These are phyloP conservation scores for Protosalanx chinensis DNA, from an alignment of 2,797 vertebrate genomes.

Conservation along the genomic window DNA sequence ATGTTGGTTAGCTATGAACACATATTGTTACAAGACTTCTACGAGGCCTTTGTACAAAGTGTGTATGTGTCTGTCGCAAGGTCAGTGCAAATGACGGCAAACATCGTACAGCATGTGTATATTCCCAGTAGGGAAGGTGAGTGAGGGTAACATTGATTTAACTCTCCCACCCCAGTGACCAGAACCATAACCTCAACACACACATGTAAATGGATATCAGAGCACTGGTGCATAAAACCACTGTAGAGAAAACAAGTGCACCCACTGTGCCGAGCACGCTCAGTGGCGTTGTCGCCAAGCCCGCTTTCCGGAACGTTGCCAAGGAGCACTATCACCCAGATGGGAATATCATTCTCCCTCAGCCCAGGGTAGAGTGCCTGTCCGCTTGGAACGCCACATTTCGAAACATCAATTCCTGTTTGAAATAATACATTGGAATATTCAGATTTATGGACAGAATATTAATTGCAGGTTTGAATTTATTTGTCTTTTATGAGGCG, in stretches of 20 bases:
- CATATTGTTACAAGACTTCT: too few relatives aligned
- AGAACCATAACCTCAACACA: conserved; percentile 70
- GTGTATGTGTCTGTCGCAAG: conserved; percentile 21
- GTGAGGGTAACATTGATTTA: conserved; percentile 80
- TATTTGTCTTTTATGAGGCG: conserved; percentile 79
- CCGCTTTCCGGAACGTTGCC: conserved; percentile 46
- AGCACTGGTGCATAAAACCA: conserved; percentile 85
- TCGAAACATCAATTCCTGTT: conserved; percentile 42
- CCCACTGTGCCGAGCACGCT: conserved; percentile 59
- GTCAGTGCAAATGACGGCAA: conserved; percentile 36
- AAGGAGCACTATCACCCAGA: conserved; percentile 30
- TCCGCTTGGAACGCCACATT: conserved; percentile 33
- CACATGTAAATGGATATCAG: conserved; percentile 85
- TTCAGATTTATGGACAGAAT: conserved; percentile 79
- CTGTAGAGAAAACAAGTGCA: conserved; percentile 79
- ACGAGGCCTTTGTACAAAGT: not conserved
- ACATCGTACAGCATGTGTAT: not conserved
- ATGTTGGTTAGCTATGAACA: too few relatives aligned
- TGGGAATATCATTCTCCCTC: conserved; percentile 39
- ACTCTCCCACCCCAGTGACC: conserved; percentile 78
- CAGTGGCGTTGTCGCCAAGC: conserved; percentile 41
- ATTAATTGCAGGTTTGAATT: conserved; percentile 78
- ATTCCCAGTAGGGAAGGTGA: conserved; percentile 71
- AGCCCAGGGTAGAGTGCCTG: conserved; percentile 57
- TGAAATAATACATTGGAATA: conserved; percentile 72